Conservation (phyloP, 2,888 invertebrate genomes). For the Lepidocyrtoides sp. region DNA sequence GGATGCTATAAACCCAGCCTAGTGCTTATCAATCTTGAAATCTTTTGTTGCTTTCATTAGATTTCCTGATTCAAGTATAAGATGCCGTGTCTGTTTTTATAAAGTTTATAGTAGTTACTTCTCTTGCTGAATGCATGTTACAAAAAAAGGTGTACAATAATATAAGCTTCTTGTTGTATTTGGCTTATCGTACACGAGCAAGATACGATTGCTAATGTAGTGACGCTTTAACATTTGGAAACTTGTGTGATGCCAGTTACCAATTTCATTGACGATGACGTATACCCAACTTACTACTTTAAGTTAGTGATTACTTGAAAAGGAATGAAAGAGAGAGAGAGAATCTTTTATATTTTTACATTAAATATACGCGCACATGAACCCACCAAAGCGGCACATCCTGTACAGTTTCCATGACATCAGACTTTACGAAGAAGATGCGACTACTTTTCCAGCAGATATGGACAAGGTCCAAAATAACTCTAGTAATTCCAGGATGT, state of each 20-base stretch:
- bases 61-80: conserved; percentile 66
- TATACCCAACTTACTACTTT: background rate
- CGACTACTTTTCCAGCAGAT: background rate
- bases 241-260: background rate
- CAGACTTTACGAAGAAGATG: conserved; percentile 8
- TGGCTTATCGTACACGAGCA: background rate
- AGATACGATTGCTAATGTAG: background rate
- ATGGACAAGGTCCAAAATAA: conserved; percentile 20
- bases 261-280: conserved; percentile 59
- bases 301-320: background rate
- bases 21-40: conserved; percentile 11
- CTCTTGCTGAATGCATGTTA: background rate
- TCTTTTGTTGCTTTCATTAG: conserved; percentile 45
- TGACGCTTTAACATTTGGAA: conserved; percentile 49
- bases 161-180: background rate
- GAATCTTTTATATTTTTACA: background rate
- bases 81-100: conserved; percentile 41
- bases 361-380: conserved; percentile 1
- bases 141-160: conserved; percentile 1
- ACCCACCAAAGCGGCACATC: conserved; percentile 72
- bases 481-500: conserved; percentile 34
- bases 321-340: background rate
- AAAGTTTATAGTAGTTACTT: too few species aligned
- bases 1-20: conserved; percentile 25
- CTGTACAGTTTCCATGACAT: conserved; percentile 69